Evolutionary conservation across 1,140 invertebrate species (phyloP).

Genomic region (Saxidomus purpurata): DNA sequence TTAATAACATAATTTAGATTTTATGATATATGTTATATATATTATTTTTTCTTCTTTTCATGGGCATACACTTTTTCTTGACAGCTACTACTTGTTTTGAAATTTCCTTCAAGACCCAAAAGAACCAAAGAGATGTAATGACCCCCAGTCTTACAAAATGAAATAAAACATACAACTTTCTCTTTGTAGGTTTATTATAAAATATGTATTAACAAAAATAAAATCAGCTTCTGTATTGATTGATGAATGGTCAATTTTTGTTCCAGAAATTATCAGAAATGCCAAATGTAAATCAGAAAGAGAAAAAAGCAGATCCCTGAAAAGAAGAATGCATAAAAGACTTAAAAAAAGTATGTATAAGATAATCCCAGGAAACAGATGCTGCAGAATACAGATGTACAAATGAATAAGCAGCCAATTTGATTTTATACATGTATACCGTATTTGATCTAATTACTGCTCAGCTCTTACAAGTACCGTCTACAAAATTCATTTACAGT

Average conservation of each 20-base stretch:
- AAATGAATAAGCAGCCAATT: too few relatives aligned
- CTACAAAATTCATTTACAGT: too few relatives aligned
- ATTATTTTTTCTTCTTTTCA: conserved; percentile 42
- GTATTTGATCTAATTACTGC: too few relatives aligned
- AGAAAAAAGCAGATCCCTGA: conserved; percentile 27
- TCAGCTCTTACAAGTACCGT: too few relatives aligned
- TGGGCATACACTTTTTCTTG: neutral
- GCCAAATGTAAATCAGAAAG: conserved; percentile 46
- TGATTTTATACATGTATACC: too few relatives aligned
- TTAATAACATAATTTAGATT: neutral
- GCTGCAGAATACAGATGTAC: too few relatives aligned
- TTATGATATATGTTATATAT: neutral
- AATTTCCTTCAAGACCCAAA: neutral
- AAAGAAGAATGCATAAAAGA: conserved; percentile 29
- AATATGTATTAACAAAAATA: neutral
- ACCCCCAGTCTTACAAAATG: neutral
- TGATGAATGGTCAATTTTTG: conserved; percentile 17
- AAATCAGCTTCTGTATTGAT: neutral
- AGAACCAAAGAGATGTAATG: conserved; percentile 47
- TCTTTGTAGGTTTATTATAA: neutral
- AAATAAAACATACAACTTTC: neutral
- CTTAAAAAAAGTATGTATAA: too few relatives aligned
- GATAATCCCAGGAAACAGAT: too few relatives aligned
- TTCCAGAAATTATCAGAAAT: conserved; percentile 49
- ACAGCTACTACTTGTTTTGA: neutral